These are phyloP conservation scores for Eremobia ochroleuca DNA, from an alignment of 2,888 invertebrate genomes.

Conservation along the genomic window DNA sequence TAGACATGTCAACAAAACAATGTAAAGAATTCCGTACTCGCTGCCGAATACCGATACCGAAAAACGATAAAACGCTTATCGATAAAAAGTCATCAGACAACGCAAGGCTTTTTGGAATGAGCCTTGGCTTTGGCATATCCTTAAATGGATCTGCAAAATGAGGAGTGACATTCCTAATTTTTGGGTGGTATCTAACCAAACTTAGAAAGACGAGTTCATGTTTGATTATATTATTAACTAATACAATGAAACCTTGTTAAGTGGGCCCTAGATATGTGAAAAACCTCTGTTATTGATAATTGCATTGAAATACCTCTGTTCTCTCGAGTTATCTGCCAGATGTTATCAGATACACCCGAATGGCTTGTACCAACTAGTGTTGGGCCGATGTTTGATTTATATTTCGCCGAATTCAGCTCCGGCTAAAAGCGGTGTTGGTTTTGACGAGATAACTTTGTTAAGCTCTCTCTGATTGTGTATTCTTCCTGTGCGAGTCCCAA, in stretches of 20 bases:
- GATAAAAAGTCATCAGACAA: slow-evolving; percentile 19
- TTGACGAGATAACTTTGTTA: neutral
- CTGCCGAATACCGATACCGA: slow-evolving; percentile 12
- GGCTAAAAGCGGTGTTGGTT: neutral
- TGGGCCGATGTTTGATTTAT: slow-evolving; percentile 7
- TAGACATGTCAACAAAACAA: slow-evolving; percentile 33
- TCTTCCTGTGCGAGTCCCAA: neutral
- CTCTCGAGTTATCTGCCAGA: slow-evolving; percentile 73
- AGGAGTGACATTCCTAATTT: slow-evolving; percentile 28
- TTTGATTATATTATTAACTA: slow-evolving; percentile 9
- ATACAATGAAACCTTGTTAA: too few species aligned
- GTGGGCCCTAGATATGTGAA: too few species aligned
- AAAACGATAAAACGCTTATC: slow-evolving; percentile 4
- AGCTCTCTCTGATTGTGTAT: neutral
- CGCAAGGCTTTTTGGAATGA: slow-evolving; percentile 21
- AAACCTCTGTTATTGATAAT: too few species aligned
- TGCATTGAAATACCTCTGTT: too few species aligned
- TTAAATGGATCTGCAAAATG: slow-evolving; percentile 10
- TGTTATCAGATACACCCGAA: slow-evolving; percentile 73
- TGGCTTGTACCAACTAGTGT: slow-evolving; percentile 37
- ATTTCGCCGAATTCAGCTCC: slow-evolving; percentile 9
- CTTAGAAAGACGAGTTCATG: neutral
- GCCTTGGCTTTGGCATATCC: slow-evolving; percentile 14
- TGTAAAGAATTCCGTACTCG: neutral
- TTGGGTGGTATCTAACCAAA: slow-evolving; percentile 2